phyloP scores from a whole-genome alignment of 1,140 invertebrate genomes.

The Sipha flava region DNA sequence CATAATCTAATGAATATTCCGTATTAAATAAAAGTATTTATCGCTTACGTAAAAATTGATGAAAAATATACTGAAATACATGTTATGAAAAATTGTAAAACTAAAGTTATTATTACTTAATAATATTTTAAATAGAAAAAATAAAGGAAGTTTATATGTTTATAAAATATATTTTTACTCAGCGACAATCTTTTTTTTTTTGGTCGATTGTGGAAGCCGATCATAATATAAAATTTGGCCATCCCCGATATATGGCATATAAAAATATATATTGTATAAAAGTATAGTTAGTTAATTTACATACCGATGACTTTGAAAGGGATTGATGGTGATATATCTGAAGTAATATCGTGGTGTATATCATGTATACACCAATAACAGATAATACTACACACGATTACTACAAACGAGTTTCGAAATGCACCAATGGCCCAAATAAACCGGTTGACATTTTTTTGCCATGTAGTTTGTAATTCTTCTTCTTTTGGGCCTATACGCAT shows the following conservation, averaged over 20 bases:
- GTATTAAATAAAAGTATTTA: too few species aligned
- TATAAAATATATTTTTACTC: too few species aligned
- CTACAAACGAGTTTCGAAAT: constrained; percentile 48
- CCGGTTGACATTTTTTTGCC: constrained; percentile 46
- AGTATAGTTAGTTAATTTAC: not conserved
- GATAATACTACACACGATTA: constrained; percentile 44
- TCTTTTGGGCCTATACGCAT: constrained; percentile 45
- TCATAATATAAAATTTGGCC: too few species aligned
- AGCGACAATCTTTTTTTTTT: too few species aligned
- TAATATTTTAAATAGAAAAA: too few species aligned
- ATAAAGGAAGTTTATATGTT: too few species aligned
- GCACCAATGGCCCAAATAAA: constrained; percentile 48
- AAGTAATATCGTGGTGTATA: constrained; percentile 48
- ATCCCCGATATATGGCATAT: not conserved
- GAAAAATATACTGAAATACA: too few species aligned
- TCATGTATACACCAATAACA: constrained; percentile 48
- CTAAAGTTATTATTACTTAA: too few species aligned
- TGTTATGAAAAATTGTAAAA: too few species aligned
- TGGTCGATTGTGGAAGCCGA: too few species aligned
- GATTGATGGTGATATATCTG: constrained; percentile 41
- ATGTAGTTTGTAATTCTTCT: constrained; percentile 44
- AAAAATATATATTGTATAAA: not conserved
- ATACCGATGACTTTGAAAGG: constrained; percentile 12
- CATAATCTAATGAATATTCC: too few species aligned
- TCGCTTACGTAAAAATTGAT: too few species aligned